Base-by-base conservation (phyloP, 2,113 vertebrate genomes). In the Chunga burmeisteri region DNA sequence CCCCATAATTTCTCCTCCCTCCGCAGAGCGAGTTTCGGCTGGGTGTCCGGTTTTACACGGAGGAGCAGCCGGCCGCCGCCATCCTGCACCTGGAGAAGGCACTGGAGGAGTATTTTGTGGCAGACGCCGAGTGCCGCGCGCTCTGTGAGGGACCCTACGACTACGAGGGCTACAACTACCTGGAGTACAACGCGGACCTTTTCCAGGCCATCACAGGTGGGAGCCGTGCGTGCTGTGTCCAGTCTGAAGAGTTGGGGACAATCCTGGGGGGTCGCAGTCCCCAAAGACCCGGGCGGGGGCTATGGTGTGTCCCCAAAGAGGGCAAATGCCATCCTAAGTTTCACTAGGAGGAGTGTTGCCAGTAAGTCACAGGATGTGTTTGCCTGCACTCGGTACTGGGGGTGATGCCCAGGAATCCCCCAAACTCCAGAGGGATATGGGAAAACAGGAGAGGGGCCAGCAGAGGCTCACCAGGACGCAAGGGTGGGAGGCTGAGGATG, bases 101-200 rank as follows among this genome's bases (percentile, higher is more conserved):
- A 0, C 83, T 99, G 27, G 93, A 97, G 2, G 98, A 98, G 65
- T 99, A 99, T 95, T 98, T 99, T 34, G 86, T 62, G 8, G 99
- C 99, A 0, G 96, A 99, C 2, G 17, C 94, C 1, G 99, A 99
- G 91, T 99, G 99, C 96, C 98, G 99, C 0, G 98, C 94, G 1
- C 99, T 99, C 66, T 99, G 99, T 0, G 99, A 99, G 87, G 99
- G 99, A 6, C 97, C 98, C 0, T 99, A 99, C 1, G 98, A 99
- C 96, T 99, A 99, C 0, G 99, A 99, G 3, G 99, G 99, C 22
- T 99, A 99, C 98, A 99, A 99, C 98, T 99, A 99, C 98, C 98
- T 99, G 94, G 99, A 99, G 50, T 99, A 99, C 98, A 99, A 97
- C 0, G 99, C 99, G 0, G 99, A 99, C 97, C 99, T 99, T 47